Conservation (phyloP, 2,797 vertebrate genomes). For the Streptopelia turtur region DNA sequence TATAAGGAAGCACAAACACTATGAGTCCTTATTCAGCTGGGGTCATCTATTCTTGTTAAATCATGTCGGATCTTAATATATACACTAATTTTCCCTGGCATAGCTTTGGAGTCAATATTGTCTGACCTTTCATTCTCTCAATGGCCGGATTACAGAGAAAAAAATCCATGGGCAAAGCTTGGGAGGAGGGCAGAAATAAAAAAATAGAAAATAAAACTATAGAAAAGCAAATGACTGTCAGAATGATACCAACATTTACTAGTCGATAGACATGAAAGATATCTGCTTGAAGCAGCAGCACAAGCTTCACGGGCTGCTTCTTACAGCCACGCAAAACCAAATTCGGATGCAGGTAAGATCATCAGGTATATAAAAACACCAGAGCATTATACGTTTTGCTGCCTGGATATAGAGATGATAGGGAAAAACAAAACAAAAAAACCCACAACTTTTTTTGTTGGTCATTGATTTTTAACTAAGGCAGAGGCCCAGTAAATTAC, state of each 20-base stretch:
- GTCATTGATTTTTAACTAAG: background rate
- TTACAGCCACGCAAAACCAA: background rate
- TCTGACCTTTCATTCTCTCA: background rate
- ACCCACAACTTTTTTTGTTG: background rate
- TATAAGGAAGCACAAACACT: background rate
- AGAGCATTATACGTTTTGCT: background rate
- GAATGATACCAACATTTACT: background rate
- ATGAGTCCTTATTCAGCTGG: background rate
- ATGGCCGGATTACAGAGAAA: background rate
- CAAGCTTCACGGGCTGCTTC: background rate
- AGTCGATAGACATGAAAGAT: background rate
- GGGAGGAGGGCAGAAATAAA: background rate
- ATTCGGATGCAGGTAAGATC: background rate
- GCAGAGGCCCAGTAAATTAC: background rate
- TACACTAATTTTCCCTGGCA: conserved; percentile 20
- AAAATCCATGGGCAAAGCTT: background rate
- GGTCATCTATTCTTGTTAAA: conserved; percentile 34
- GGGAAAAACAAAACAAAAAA: background rate
- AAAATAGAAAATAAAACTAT: background rate
- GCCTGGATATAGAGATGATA: background rate
- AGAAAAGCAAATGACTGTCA: background rate
- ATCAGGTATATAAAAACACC: background rate
- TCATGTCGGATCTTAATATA: conserved; percentile 14
- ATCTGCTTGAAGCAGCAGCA: background rate
- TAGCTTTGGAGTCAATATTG: conserved; percentile 17